A percentile compares a stretch with the other conserved stretches of the same genome.
Conservation (phyloP, 1,140 invertebrate species). For the Eupeodes corollae region DNA sequence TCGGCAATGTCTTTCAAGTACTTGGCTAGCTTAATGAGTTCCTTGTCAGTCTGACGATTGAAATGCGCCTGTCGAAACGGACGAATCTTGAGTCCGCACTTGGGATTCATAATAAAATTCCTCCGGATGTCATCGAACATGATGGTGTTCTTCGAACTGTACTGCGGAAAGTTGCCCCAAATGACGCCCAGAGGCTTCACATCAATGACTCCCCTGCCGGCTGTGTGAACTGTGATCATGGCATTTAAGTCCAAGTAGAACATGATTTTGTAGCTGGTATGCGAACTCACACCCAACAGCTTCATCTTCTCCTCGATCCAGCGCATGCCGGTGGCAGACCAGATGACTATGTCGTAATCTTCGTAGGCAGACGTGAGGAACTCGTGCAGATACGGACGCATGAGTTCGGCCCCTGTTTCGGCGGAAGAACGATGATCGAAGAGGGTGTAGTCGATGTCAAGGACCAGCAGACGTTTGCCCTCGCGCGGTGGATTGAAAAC, state of each 20-base stretch:
- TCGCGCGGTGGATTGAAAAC: conserved; percentile 68
- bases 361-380: conserved; percentile 86
- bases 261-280: conserved; percentile 83
- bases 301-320: conserved; percentile 98
- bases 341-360: conserved; percentile 78
- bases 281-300: conserved; percentile 68
- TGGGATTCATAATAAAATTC: conserved; percentile 97
- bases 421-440: conserved; percentile 91
- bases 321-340: conserved; percentile 96
- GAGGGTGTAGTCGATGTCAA: conserved; percentile 95
- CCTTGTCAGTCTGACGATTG: conserved; percentile 73
- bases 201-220: conserved; percentile 46
- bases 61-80: conserved; percentile 84
- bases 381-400: conserved; percentile 91
- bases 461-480: conserved; percentile 80
- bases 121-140: conserved; percentile 97
- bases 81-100: conserved; percentile 80
- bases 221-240: conserved; percentile 87
- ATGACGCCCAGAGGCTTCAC: conserved; percentile 93
- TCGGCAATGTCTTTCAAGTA: conserved; percentile 79
- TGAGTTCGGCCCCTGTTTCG: conserved; percentile 78
- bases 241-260: conserved; percentile 84
- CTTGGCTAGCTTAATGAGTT: conserved; percentile 68
- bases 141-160: conserved; percentile 83
- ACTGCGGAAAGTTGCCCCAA: conserved; percentile 90